Evolutionary conservation across 2,113 vertebrate genomes (phyloP), one percentile per base, ranked within the genome.

Genomic region (Todiramphus chloris): DNA sequence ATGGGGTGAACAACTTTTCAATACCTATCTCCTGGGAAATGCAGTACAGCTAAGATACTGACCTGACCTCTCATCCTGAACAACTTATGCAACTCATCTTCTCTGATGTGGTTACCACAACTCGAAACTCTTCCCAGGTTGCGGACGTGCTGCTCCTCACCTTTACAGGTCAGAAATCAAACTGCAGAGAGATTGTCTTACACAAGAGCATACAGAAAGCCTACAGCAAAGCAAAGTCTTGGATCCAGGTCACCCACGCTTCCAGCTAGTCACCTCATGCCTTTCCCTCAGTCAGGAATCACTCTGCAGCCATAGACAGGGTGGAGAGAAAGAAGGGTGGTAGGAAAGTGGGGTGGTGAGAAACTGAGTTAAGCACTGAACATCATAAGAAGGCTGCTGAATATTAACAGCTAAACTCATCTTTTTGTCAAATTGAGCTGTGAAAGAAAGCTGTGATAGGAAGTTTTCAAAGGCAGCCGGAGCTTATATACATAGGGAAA

Each of bases 401-500:
- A 59, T 55, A 78, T 60, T 60, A 82, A 44, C 30, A 74, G 43
- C 74, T 48, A 70, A 43, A 87, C 30, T 83, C 15, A 74, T 77
- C 24, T 68, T 87, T 89, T 56, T 82, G 33, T 84, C 58, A 60
- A 74, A 70, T 1, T 16, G 37, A 92, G 43, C 64, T 78, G 72
- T 35, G 64, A 67, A 87, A 90, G 68, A 33, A 87, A 90, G 66
- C 72, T 72, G 64, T 16, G 53, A 48, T 7, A 81, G 72, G 53
- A 81, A 8, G 21, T 41, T 93, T 96, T 72, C 44, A 82, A 79
- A 78, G 53, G 85, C 82, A 88, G 70, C 46, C 83, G 68, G n/a
- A 82, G n/a, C 48, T 89, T 86, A 64, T 37, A 56, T 28, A 62
- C 58, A 35, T 30, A 41, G n/a, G n/a, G n/a, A 94, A 96, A 56